Conservation (phyloP, 1,140 invertebrate species). For the Hydropsyche tenuis region DNA sequence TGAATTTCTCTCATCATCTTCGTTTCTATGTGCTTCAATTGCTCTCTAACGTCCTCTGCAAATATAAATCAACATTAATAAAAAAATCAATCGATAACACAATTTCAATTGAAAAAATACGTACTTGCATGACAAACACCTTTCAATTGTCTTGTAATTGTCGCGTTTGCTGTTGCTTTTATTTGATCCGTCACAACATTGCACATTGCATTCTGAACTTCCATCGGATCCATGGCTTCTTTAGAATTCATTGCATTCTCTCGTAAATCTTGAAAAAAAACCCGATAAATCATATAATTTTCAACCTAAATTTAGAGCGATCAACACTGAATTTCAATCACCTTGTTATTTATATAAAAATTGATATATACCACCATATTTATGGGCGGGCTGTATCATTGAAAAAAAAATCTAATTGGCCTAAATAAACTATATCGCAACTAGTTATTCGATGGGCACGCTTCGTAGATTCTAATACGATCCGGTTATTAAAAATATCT, state of each 20-base stretch:
- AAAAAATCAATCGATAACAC: not conserved
- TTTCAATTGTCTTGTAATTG: constrained; percentile 55
- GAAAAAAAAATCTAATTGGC: no score
- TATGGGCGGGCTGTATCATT: no score
- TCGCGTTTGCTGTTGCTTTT: constrained; percentile 56
- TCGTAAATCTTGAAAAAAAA: constrained; percentile 7
- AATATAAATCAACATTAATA: constrained; percentile 1
- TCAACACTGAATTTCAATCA: no score
- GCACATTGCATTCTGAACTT: constrained; percentile 56
- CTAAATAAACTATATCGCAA: no score
- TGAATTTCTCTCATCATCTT: constrained; percentile 29
- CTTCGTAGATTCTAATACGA: not conserved
- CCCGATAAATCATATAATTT: not conserved
- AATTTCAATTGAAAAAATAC: constrained; percentile 3
- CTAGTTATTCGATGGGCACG: not conserved
- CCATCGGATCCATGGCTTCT: constrained; percentile 42
- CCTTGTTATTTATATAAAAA: no score
- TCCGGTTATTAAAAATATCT: constrained; percentile 1
- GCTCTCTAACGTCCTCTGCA: constrained; percentile 31
- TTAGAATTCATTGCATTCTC: not conserved
- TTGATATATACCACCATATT: no score
- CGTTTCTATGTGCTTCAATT: constrained; percentile 32
- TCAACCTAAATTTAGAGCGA: no score
- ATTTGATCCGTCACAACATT: constrained; percentile 54
- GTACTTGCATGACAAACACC: constrained; percentile 57